phyloP scores from a whole-genome alignment of 53 echinoderm and acorn worm species.

The Temnopleurus reevesii region DNA sequence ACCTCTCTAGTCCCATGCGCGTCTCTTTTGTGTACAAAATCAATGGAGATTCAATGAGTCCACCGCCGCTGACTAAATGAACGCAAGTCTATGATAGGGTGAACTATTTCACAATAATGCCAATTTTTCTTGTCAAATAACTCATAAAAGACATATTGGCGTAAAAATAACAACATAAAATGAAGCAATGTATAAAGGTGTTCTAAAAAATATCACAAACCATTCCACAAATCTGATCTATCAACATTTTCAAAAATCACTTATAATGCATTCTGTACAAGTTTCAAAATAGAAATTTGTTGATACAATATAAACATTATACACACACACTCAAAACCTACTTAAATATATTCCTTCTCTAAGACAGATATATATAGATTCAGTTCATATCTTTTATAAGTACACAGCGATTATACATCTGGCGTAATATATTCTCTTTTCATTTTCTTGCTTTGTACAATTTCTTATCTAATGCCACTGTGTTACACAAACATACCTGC shows the following conservation, averaged over 20 bases:
- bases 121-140: not conserved
- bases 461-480: not conserved
- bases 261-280: not conserved
- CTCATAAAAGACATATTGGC: not conserved
- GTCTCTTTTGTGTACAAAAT: too few species aligned
- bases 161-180: not conserved
- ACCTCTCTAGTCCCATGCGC: too few species aligned
- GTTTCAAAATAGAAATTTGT: conserved; percentile 28
- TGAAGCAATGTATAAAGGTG: not conserved
- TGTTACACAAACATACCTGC: not conserved
- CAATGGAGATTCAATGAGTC: not conserved
- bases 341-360: not conserved
- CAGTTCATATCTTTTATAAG: not conserved
- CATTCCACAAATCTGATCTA: not conserved
- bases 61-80: too few species aligned
- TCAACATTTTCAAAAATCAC: not conserved
- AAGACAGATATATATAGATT: too few species aligned
- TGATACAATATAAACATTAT: conserved; percentile 24
- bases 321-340: not conserved
- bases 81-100: not conserved
- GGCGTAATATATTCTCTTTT: conserved; percentile 8
- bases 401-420: not conserved
- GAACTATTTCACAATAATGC: not conserved
- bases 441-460: not conserved
- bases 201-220: not conserved